Percentiles rank a stretch among this genome's conserved stretches.
phyloP scores from a whole-genome alignment of 2,797 vertebrate genomes.

The Micromesistius poutassou region DNA sequence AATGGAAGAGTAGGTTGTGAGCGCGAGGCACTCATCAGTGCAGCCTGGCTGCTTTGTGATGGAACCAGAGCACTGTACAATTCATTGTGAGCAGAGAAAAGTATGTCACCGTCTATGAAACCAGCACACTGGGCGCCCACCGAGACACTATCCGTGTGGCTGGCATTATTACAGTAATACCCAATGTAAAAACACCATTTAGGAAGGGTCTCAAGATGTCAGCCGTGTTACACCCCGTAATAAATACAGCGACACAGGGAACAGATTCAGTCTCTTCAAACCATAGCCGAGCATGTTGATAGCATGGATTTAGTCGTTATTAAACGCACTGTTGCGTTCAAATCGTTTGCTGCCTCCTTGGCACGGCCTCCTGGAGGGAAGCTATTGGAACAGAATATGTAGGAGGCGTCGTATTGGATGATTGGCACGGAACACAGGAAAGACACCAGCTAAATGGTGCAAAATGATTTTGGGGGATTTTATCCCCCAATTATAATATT shows the following conservation, averaged over 20 bases:
- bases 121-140: neutral
- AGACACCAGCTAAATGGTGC: too few relatives aligned
- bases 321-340: too few relatives aligned
- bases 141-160: neutral
- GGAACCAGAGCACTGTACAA: slow-evolving; percentile 45
- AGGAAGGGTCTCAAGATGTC: neutral
- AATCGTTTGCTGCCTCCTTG: too few relatives aligned
- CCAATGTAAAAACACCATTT: neutral
- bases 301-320: neutral
- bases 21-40: slow-evolving; percentile 59
- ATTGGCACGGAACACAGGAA: too few relatives aligned
- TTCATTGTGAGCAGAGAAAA: slow-evolving; percentile 57
- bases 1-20: slow-evolving; percentile 26
- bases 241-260: neutral
- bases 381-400: too few relatives aligned
- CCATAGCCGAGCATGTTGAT: neutral
- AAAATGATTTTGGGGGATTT: too few relatives aligned
- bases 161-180: neutral
- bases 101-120: slow-evolving; percentile 65
- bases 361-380: too few relatives aligned
- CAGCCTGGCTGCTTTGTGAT: slow-evolving; percentile 57
- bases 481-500: too few relatives aligned
- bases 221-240: neutral
- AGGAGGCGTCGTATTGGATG: too few relatives aligned
- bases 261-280: neutral